Base-by-base conservation (phyloP, 64 coral and sea anemone species). In the Cladopsammia gracilis region DNA sequence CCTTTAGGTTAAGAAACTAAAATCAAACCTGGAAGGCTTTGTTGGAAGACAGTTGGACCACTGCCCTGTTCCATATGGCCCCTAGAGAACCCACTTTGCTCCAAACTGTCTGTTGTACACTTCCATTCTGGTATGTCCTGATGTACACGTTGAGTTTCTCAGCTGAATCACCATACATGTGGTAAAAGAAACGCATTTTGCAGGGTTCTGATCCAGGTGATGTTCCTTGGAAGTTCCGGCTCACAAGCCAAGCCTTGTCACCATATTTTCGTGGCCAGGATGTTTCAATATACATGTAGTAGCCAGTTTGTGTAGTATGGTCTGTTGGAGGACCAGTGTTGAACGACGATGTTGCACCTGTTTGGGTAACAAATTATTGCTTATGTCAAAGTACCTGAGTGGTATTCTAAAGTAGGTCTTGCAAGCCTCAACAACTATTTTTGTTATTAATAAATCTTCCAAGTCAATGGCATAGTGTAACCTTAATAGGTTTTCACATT, bases 271-370 rank as follows among this genome's bases (percentile, higher is more conserved):
- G 87, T 2, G 95, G 95, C 91, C 92, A 97, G 6, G 95, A 97
- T 43, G 95, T 97, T 46, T 96, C 90, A 44, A 93, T 97, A 58
- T 97, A 97, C 43, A 91, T 58, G 65, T 97, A 97, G 78, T 94
- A 94, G 0, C 96, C 96, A 67, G 57, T 85, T 16, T 76, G 91
- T 56, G 80, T 90, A 15, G 76, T 90, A 59, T 74, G 75, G 10
- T 73, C 78, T 10, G 77, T 62, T 44, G 70, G 89, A 25, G 82
- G 72, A n/a, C 75, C 83, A 54, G 75, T 87, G 46, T 87, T 91
- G 50, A 62, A 80, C 10, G 89, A 91, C 5, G 74, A 14, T 44
- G 81, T 79, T 43, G 44, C 46, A 75, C 25, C 70, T 75, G 24
- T 64, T 10, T 14, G n/a, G 43, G 14, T 11, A 83, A 24, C 54